These are phyloP conservation scores for Uloborus plumipes DNA, from an alignment of 2,888 invertebrate genomes.

Conservation along the genomic window DNA sequence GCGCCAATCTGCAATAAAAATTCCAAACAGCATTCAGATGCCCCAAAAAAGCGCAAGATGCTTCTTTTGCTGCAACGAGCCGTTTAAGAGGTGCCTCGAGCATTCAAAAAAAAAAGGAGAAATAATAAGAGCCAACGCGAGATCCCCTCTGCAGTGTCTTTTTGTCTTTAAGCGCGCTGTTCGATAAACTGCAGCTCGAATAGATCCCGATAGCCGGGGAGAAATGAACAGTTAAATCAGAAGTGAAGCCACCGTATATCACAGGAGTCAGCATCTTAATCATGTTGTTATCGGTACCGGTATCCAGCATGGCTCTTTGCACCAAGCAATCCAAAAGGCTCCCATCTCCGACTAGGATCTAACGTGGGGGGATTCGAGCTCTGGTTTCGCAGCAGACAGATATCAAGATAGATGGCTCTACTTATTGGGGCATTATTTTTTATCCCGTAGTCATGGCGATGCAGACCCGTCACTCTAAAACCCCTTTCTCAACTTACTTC, in stretches of 20 bases:
- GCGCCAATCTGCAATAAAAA: too few species aligned
- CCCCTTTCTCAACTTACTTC: conserved; percentile 40
- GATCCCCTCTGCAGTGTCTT: conserved; percentile 6
- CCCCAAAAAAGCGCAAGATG: too few species aligned
- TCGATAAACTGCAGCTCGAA: conserved; percentile 3
- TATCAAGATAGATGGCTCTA: conserved; percentile 59
- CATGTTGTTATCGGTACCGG: conserved; percentile 57
- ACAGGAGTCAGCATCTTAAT: conserved; percentile 58
- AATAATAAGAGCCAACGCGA: conserved; percentile 1
- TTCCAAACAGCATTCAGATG: too few species aligned
- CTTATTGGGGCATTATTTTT: conserved; percentile 61
- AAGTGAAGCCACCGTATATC: conserved; percentile 57
- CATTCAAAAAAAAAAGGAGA: neutral
- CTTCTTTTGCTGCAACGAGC: too few species aligned
- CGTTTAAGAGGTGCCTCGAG: conserved; percentile 14
- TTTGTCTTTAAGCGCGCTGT: conserved; percentile 10
- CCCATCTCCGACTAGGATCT: conserved; percentile 22
- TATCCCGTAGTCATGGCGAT: conserved; percentile 51
- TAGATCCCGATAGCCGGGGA: conserved; percentile 35
- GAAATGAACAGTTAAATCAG: conserved; percentile 62
- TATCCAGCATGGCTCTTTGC: conserved; percentile 25
- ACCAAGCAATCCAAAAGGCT: conserved; percentile 39
- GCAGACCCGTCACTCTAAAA: conserved; percentile 32
- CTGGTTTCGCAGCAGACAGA: conserved; percentile 57
- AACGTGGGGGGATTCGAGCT: conserved; percentile 13